These are phyloP conservation scores for Lysandra bellargus DNA, from an alignment of 2,888 invertebrate genomes.

Conservation along the genomic window DNA sequence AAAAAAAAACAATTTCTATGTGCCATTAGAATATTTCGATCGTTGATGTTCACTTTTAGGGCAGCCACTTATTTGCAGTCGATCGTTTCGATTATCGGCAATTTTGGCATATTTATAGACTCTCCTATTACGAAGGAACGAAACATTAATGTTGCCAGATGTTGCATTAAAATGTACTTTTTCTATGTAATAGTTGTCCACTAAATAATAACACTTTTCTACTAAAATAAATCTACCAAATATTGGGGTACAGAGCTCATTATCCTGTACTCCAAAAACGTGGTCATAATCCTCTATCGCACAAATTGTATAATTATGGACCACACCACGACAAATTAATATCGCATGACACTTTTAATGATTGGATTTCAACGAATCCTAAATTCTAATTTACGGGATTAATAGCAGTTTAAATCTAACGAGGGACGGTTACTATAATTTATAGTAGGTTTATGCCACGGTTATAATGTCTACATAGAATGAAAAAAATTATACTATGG, in stretches of 20 bases:
- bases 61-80: neutral
- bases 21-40: no score
- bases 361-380: conserved; percentile 19
- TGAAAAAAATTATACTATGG: no score
- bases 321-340: conserved; percentile 42
- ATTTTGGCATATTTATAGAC: no score
- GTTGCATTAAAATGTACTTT: no score
- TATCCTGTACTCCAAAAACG: neutral
- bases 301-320: conserved; percentile 35
- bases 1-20: neutral
- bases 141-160: no score
- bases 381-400: conserved; percentile 11
- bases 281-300: conserved; percentile 12
- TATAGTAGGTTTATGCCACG: neutral
- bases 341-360: conserved; percentile 47
- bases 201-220: neutral
- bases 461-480: no score
- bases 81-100: no score
- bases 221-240: neutral
- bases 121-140: no score
- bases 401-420: neutral
- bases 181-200: no score
- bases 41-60: neutral
- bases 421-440: neutral
- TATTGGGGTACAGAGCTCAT: neutral